phyloP scores from a whole-genome alignment of 1,140 invertebrate genomes.

The Aphaenogaster rudis region DNA sequence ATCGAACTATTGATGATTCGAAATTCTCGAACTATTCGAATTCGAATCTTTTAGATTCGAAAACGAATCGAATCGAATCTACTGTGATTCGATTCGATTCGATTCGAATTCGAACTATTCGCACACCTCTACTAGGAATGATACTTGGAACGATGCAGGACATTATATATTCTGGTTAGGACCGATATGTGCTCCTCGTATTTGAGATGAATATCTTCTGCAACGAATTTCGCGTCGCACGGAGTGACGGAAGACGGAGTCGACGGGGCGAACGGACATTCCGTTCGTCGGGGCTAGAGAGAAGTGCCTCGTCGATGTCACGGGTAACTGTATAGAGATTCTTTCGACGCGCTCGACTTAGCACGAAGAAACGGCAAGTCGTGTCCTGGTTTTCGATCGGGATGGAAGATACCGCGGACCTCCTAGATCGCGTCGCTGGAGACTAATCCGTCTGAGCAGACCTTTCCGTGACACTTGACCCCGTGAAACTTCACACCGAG shows the following conservation, averaged over 20 bases:
- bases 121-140: neutral
- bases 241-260: slow-evolving; percentile 15
- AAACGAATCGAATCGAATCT: too few relatives aligned
- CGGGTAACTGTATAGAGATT: slow-evolving; percentile 70
- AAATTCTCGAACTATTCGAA: too few relatives aligned
- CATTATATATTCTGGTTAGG: neutral
- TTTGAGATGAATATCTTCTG: slow-evolving; percentile 13
- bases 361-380: slow-evolving; percentile 57
- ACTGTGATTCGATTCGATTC: too few relatives aligned
- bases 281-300: slow-evolving; percentile 36
- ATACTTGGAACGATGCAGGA: neutral
- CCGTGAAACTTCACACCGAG: slow-evolving; percentile 35
- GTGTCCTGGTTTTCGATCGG: slow-evolving; percentile 63
- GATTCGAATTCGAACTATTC: too few relatives aligned
- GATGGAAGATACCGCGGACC: slow-evolving; percentile 65
- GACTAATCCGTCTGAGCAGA: slow-evolving; percentile 24
- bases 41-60: too few relatives aligned
- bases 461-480: slow-evolving; percentile 29
- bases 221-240: slow-evolving; percentile 5
- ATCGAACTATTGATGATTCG: too few relatives aligned
- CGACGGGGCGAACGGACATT: slow-evolving; percentile 40
- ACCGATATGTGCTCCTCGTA: neutral
- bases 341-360: slow-evolving; percentile 70
- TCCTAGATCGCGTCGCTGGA: slow-evolving; percentile 51
- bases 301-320: slow-evolving; percentile 30